Evolutionary conservation across 1,140 invertebrate species (phyloP), one percentile per base, ranked within the genome.

Genomic region (Macrobrachium nipponense): DNA sequence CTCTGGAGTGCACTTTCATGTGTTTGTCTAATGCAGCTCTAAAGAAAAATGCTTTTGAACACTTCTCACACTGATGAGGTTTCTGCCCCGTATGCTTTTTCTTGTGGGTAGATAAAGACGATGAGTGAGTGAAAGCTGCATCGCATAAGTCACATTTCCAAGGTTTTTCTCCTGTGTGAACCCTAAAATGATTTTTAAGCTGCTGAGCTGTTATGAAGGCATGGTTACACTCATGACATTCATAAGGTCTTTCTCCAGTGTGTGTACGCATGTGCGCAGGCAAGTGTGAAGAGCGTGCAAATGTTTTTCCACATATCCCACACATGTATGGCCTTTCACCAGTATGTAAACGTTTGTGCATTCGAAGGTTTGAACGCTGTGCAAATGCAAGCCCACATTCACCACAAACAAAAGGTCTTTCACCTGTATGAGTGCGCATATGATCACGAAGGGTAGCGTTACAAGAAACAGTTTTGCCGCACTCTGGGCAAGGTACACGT

Each of bases 401-500:
- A 36, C 87, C 76, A 83, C 89, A 89, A n/a, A 87, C 85, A 73
- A 88, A 89, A 14, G 89, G 89, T 51, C 89, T 87, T 82, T 90
- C 89, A 27, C 89, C 90, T 17, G 89, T 90, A 88, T 90, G 90
- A 14, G 89, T 90, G 11, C 89, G 86, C n/a, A 89, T 80, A 68
- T 90, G 90, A 36, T 89, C 89, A 58, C 88, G 79, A 4, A 90
- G 61, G 14, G 88, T 89, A 20, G 88, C 88, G 70, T 87, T 87
- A 58, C 88, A 89, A 14, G 89, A 88, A 20, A 89, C 88, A 8
- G 88, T 89, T 51, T 89, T 89, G 17, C 87, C 90, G 92, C 92
- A 20, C 92, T 89, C 90, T n/a, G 90, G 90, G 27, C 88, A 87
- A 17, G 87, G 91, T 90, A 92, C 91, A 73, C 92, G 91, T 61